A percentile compares a stretch with the other conserved stretches of the same genome.
phyloP scores from a whole-genome alignment of 2,888 invertebrate species.

The Hemistola chrysoprasaria region DNA sequence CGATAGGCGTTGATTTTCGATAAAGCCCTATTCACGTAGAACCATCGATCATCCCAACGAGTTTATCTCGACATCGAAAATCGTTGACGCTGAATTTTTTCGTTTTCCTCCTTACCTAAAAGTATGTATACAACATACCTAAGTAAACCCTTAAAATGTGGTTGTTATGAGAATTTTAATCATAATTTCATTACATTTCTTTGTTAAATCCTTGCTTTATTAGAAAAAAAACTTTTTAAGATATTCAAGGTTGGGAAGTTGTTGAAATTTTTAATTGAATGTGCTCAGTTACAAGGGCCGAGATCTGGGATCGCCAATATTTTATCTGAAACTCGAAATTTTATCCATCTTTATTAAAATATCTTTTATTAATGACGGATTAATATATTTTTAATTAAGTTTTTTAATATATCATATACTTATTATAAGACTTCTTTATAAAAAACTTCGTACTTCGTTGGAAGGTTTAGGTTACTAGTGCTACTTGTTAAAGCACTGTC shows the following conservation, averaged over 20 bases:
- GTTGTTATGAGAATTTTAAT: not conserved
- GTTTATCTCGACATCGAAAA: constrained; percentile 41
- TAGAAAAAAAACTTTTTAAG: not conserved
- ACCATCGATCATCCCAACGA: constrained; percentile 51
- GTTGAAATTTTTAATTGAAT: constrained; percentile 1
- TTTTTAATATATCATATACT: no score
- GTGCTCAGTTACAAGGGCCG: constrained; percentile 3
- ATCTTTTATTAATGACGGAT: no score
- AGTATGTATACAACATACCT: no score
- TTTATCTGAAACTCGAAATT: no score
- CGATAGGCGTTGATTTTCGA: constrained; percentile 35
- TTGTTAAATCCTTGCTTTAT: constrained; percentile 3
- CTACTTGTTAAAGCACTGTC: no score
- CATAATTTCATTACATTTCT: constrained; percentile 1
- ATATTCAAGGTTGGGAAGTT: constrained; percentile 1
- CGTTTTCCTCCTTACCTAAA: constrained; percentile 16
- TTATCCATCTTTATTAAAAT: no score
- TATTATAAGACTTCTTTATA: no score
- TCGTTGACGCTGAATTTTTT: constrained; percentile 38
- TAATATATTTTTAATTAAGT: no score
- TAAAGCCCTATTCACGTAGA: constrained; percentile 38
- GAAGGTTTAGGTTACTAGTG: no score
- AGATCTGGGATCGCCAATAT: no score
- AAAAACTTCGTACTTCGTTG: no score
- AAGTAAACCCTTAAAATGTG: constrained; percentile 19